Conservation (phyloP, 2,888 invertebrate genomes). For the Leucoma salicis region DNA sequence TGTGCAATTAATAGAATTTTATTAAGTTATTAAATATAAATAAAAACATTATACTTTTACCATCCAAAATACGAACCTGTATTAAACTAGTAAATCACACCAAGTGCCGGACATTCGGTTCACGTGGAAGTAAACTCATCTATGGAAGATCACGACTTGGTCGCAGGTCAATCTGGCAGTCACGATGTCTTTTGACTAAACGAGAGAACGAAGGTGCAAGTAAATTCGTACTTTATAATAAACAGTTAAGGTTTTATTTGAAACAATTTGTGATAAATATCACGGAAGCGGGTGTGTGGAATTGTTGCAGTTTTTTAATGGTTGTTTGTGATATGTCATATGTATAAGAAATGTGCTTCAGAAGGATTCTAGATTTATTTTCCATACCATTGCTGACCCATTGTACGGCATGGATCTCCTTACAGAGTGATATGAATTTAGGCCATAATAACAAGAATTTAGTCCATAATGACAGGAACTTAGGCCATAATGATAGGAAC, state of each 20-base stretch:
- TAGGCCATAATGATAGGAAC: too few relatives aligned
- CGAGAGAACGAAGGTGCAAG: neutral
- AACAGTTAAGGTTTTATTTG: neutral
- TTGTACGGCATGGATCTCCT: too few relatives aligned
- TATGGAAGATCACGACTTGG: constrained; percentile 37
- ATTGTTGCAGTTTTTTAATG: neutral
- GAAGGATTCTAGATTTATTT: too few relatives aligned
- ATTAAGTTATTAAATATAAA: too few relatives aligned
- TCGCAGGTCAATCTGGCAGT: constrained; percentile 28
- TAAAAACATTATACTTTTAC: too few relatives aligned
- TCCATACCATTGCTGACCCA: too few relatives aligned
- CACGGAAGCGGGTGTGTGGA: neutral
- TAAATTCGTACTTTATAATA: constrained; percentile 9
- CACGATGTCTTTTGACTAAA: constrained; percentile 32
- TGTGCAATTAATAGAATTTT: too few relatives aligned
- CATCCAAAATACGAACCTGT: constrained; percentile 4
- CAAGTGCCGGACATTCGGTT: constrained; percentile 26
- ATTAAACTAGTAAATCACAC: constrained; percentile 24
- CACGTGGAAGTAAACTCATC: constrained; percentile 20
- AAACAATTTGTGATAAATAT: neutral
- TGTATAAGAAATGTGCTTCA: neutral
- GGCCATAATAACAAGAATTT: too few relatives aligned
- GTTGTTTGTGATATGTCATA: neutral
- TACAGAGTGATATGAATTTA: too few relatives aligned
- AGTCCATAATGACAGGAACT: too few relatives aligned